Conservation (phyloP, 2,797 vertebrate species). For the Periparus ater region DNA sequence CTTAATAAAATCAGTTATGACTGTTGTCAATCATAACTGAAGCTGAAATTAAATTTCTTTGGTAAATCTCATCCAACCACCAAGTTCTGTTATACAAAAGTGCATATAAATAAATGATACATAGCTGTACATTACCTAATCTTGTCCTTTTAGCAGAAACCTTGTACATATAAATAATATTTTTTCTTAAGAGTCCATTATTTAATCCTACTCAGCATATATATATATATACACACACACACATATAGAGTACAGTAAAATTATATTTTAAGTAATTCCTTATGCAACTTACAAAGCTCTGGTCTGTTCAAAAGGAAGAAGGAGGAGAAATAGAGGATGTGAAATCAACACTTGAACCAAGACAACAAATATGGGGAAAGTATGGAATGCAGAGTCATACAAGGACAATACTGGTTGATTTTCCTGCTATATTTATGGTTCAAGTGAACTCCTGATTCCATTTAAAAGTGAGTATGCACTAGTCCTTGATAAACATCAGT, state of each 20-base stretch:
- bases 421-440: not conserved
- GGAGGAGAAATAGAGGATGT: not conserved
- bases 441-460: not conserved
- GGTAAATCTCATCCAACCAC: not conserved
- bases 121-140: not conserved
- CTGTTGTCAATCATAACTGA: not conserved
- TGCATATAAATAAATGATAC: not conserved
- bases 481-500: not conserved
- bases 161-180: not conserved
- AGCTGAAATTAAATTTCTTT: not conserved
- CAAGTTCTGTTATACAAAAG: not conserved
- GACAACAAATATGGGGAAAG: not conserved
- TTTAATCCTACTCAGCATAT: not conserved
- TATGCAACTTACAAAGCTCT: not conserved
- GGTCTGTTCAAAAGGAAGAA: not conserved
- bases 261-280: not conserved
- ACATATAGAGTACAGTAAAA: not conserved
- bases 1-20: not conserved
- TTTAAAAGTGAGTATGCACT: not conserved
- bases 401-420: not conserved
- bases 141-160: not conserved
- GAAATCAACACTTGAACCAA: not conserved
- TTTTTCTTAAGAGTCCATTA: not conserved
- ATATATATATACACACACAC: rapidly evolving
- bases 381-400: not conserved